Conservation (phyloP, 2,113 vertebrate species). For the Oryzias celebensis region DNA sequence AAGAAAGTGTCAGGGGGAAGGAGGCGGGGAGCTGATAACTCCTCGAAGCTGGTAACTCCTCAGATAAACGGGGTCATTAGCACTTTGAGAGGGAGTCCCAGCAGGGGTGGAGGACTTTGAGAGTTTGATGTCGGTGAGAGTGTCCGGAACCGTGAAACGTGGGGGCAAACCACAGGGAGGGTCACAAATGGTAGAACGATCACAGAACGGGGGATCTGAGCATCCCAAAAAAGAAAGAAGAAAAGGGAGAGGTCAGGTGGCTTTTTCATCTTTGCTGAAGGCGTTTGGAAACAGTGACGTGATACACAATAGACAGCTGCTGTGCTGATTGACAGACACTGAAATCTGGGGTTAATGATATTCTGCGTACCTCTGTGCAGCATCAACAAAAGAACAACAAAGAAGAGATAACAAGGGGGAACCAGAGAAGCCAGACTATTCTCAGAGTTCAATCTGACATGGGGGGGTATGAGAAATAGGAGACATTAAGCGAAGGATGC, state of each 20-base stretch:
- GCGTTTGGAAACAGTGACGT: slow-evolving; percentile 55
- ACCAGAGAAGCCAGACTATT: slow-evolving; percentile 8
- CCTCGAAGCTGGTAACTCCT: slow-evolving; percentile 33
- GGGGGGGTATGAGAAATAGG: slow-evolving; percentile 50
- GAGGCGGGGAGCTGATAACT: slow-evolving; percentile 39
- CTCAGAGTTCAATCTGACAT: slow-evolving; percentile 25
- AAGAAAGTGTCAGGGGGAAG: slow-evolving; percentile 4
- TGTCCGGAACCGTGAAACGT: slow-evolving; percentile 66
- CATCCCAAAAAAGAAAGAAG: slow-evolving; percentile 24
- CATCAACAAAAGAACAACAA: slow-evolving; percentile 47
- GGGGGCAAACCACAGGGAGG: slow-evolving; percentile 63
- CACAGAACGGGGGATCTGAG: slow-evolving; percentile 59
- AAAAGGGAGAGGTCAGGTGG: slow-evolving; percentile 71
- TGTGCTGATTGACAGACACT: slow-evolving; percentile 63
- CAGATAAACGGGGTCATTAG: slow-evolving; percentile 72
- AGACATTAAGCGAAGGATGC: slow-evolving; percentile 65
- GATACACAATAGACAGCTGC: slow-evolving; percentile 54
- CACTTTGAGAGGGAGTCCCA: slow-evolving; percentile 61
- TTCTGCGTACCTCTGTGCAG: slow-evolving; percentile 35
- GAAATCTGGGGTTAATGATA: slow-evolving; percentile 38
- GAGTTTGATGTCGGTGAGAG: slow-evolving; percentile 70
- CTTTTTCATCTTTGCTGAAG: slow-evolving; percentile 72
- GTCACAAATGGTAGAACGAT: slow-evolving; percentile 77
- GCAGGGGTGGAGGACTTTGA: slow-evolving; percentile 46
- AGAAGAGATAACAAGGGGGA: slow-evolving; percentile 35